Base-by-base conservation (phyloP, 2,888 invertebrate species). In the Odontomyia ornata region DNA sequence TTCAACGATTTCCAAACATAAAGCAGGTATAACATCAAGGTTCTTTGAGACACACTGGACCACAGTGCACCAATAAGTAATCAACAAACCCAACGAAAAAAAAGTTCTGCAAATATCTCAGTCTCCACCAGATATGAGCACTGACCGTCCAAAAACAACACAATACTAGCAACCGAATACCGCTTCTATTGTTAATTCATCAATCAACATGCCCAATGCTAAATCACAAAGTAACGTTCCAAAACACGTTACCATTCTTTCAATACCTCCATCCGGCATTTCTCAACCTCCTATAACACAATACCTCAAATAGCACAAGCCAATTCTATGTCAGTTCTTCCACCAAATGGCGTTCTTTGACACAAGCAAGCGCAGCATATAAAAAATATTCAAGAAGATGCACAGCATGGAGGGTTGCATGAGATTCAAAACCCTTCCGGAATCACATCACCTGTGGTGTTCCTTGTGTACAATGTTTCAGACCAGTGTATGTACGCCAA, bases 221-320 rank as follows among this genome's bases (percentile, higher is more conserved):
- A n/a, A n/a, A n/a, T n/a, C n/a, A n/a, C n/a, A n/a, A n/a, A n/a
- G 11, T 21, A 67, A n/a, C 21, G 30, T 56, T 5, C 30, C 56
- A 1, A 72, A 72, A 72, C 72, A 56, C 21, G 56, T 72, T 46
- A 28, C 72, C 3, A 72, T 72, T 57, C 72, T 56, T 30, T 25
- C 72, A n/a, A 52, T 56, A 18, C 78, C 76, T 30, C 77, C 75
- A 13, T 28, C 71, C 1, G 30, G 62, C 13, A 18, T 52, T 72
- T 71, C 28, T 21, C 77, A 69, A 21, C 60, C 28, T 30, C 62
- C 57, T 9, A 78, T 76, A 11, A 56, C 65, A 13, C 78, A 62
- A 64, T 52, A 21, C 64, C 76, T 7, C 64, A 69, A 72, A 46
- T n/a, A n/a, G n/a, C n/a, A n/a, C n/a, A n/a, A n/a, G n/a, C n/a